Percentiles rank a stretch among this genome's conserved stretches.
These are phyloP conservation scores for Dendrocincla fuliginosa DNA, from an alignment of 2,797 vertebrate species.

Conservation along the genomic window DNA sequence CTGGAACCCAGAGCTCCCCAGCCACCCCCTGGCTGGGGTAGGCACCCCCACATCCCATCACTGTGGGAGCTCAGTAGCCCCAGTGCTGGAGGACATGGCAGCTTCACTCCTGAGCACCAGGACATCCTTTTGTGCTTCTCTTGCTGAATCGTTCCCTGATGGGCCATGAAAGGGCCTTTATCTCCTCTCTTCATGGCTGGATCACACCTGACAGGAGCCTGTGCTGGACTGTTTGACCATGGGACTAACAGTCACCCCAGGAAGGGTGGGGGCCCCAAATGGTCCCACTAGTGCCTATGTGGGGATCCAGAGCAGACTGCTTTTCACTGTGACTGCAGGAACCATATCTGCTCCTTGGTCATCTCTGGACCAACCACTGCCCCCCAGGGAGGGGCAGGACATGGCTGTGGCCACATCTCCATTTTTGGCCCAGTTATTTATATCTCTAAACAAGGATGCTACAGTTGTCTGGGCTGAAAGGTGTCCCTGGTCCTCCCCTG, in stretches of 20 bases:
- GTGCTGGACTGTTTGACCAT: neutral
- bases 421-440: constrained; percentile 16
- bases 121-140: neutral
- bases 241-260: neutral
- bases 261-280: neutral
- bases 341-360: neutral
- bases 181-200: neutral
- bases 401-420: neutral
- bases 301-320: neutral
- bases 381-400: neutral
- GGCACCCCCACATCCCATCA: fast-evolving
- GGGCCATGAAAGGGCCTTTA: constrained; percentile 37
- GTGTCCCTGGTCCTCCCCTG: neutral
- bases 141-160: neutral
- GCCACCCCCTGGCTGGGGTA: neutral
- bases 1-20: fast-evolving
- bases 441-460: constrained; percentile 46
- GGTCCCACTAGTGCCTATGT: fast-evolving
- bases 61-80: neutral
- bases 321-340: neutral
- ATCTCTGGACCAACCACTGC: fast-evolving
- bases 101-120: neutral
- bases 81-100: fast-evolving
- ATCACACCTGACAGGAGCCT: neutral
- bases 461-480: constrained; percentile 21